phyloP scores from a whole-genome alignment of 2,113 vertebrate species.

The Gopherus evgoodei region DNA sequence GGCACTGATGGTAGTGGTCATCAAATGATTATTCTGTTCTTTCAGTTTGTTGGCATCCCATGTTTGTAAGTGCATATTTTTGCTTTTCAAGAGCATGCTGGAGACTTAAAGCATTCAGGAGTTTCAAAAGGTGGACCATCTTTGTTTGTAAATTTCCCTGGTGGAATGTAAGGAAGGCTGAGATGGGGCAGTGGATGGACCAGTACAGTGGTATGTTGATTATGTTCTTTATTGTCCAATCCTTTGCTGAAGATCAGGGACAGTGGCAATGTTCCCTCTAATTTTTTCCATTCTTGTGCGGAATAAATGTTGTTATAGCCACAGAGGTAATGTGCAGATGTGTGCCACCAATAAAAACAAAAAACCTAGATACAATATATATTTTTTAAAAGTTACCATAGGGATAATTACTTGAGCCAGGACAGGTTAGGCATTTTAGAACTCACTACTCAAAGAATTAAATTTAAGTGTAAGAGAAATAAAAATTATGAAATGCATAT shows the following conservation, averaged over 20 bases:
- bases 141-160: neutral
- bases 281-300: too few relatives aligned
- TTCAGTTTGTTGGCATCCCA: neutral
- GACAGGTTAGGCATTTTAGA: too few relatives aligned
- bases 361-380: too few relatives aligned
- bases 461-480: too few relatives aligned
- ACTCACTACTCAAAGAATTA: too few relatives aligned
- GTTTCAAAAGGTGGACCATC: neutral
- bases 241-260: neutral
- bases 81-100: neutral
- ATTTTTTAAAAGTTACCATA: too few relatives aligned
- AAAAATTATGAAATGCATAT: too few relatives aligned
- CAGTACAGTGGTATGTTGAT: neutral
- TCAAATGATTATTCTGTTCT: neutral
- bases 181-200: neutral
- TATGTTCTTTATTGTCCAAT: neutral
- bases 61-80: neutral
- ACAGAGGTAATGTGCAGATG: too few relatives aligned
- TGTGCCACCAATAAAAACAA: too few relatives aligned
- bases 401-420: too few relatives aligned
- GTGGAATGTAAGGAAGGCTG: neutral
- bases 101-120: neutral
- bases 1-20: neutral
- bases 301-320: too few relatives aligned
- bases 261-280: neutral